These are phyloP conservation scores for Elanoides forficatus DNA, from an alignment of 2,113 vertebrate species.

Conservation along the genomic window DNA sequence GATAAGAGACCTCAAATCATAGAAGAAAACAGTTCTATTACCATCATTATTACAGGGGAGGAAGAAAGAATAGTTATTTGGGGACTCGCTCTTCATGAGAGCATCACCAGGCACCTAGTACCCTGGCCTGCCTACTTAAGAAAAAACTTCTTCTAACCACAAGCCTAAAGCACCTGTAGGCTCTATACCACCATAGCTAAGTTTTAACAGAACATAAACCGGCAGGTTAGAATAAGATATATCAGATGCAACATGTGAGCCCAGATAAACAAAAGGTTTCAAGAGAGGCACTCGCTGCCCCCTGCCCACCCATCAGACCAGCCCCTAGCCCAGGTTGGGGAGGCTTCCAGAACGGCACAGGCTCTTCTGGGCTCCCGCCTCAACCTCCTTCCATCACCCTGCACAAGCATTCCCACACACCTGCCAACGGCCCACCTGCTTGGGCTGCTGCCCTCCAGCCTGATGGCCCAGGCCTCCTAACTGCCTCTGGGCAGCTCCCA, in stretches of 20 bases:
- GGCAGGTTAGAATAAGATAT: not conserved
- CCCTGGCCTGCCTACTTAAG: accelerated
- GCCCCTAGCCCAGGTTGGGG: accelerated
- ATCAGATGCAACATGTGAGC: accelerated
- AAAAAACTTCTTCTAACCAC: not conserved
- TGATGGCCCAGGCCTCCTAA: too few relatives aligned
- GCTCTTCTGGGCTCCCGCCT: not conserved
- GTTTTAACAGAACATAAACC: not conserved
- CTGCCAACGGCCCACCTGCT: accelerated
- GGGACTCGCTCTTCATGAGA: not conserved
- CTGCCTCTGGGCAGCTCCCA: too few relatives aligned
- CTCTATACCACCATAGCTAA: not conserved
- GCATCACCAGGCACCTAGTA: not conserved
- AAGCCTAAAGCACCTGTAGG: not conserved
- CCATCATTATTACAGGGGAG: not conserved
- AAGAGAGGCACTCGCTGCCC: not conserved
- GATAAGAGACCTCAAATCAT: not conserved
- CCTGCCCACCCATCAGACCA: not conserved
- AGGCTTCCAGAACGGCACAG: not conserved
- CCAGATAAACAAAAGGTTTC: not conserved
- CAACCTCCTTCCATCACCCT: not conserved
- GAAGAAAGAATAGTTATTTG: not conserved
- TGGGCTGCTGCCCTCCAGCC: not conserved
- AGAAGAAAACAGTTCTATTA: not conserved
- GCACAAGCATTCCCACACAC: accelerated